Conservation (phyloP, 2,888 invertebrate species). For the Mactromeris polynyma region DNA sequence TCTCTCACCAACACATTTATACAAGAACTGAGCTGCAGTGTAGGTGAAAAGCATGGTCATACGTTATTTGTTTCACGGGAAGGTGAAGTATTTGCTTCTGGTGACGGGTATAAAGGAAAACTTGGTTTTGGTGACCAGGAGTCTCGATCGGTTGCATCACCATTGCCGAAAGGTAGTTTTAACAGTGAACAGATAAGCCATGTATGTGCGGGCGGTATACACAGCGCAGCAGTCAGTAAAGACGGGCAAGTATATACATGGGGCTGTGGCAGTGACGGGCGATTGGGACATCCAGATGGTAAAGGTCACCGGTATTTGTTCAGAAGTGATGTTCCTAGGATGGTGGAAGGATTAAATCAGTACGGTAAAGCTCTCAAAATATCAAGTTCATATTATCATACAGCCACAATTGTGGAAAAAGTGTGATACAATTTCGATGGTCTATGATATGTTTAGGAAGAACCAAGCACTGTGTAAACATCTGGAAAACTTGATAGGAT, state of each 20-base stretch:
- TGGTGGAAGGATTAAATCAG: conserved; percentile 68
- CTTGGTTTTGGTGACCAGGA: conserved; percentile 76
- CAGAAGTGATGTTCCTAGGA: conserved; percentile 73
- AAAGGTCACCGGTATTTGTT: conserved; percentile 79
- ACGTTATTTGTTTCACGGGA: conserved; percentile 70
- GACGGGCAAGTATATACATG: conserved; percentile 77
- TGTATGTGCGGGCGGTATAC: conserved; percentile 78
- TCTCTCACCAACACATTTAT: conserved; percentile 49
- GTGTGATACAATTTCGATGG: background rate
- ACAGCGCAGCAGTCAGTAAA: conserved; percentile 75
- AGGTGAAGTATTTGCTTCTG: conserved; percentile 74
- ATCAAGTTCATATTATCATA: conserved; percentile 77
- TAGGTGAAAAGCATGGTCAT: conserved; percentile 80
- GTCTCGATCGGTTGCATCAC: conserved; percentile 57
- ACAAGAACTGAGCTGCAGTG: conserved; percentile 76
- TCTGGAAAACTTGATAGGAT: no score
- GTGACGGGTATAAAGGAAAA: conserved; percentile 81
- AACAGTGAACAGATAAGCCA: conserved; percentile 64
- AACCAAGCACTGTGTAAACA: no score
- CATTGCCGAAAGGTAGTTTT: conserved; percentile 67
- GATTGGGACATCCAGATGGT: conserved; percentile 79
- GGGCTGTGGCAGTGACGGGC: conserved; percentile 81
- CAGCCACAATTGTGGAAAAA: conserved; percentile 57
- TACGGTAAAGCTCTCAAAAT: conserved; percentile 61
- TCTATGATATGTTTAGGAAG: no score